Evolutionary conservation across 1,140 invertebrate species (phyloP).

Genomic region (Mylabris phalerata): DNA sequence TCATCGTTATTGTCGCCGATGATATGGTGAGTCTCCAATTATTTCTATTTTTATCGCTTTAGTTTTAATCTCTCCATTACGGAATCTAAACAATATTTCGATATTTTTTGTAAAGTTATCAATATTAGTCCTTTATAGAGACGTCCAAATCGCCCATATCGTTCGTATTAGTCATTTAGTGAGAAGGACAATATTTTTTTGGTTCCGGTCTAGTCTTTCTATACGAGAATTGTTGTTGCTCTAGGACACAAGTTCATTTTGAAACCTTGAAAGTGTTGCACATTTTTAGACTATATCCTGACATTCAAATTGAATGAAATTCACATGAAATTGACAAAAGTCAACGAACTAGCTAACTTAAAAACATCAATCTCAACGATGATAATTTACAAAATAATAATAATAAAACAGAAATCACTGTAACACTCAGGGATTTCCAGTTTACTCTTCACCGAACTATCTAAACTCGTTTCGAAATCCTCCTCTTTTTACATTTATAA

Average conservation of each 20-base stretch:
- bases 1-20: conserved; percentile 55
- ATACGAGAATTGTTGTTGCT: neutral
- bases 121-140: no score
- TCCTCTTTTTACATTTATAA: neutral
- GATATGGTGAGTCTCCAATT: conserved; percentile 47
- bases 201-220: no score
- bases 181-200: no score
- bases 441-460: neutral
- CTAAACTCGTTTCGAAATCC: neutral
- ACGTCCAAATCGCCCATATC: no score
- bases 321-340: neutral
- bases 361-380: no score
- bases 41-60: neutral
- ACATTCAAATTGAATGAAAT: conserved; percentile 4
- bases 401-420: neutral
- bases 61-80: neutral
- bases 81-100: neutral
- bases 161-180: neutral
- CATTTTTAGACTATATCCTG: neutral
- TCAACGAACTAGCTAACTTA: conserved; percentile 1
- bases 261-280: conserved; percentile 9
- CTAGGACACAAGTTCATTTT: conserved; percentile 7
- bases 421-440: neutral
- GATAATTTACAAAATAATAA: no score
- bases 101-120: no score